Conservation (phyloP, 2,797 vertebrate species). For the Dicrostonyx torquatus region DNA sequence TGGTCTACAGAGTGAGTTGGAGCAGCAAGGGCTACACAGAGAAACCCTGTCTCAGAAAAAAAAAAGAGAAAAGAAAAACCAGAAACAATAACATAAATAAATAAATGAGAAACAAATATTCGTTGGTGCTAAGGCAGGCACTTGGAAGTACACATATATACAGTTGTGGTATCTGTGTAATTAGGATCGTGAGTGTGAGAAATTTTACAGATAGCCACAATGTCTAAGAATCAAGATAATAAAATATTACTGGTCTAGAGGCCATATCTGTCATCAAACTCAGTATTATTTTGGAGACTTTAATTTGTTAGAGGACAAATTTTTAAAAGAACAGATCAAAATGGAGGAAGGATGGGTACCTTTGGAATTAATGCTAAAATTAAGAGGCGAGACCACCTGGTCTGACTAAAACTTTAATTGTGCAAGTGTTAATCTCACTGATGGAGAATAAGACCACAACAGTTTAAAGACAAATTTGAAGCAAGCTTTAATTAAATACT, state of each 20-base stretch:
- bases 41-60: not conserved
- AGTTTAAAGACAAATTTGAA: not conserved
- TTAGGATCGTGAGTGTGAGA: conserved; percentile 38
- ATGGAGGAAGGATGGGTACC: not conserved
- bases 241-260: conserved; percentile 91
- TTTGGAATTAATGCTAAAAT: not conserved
- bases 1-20: not conserved
- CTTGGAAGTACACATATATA: not conserved
- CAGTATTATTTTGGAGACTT: not conserved
- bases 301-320: not conserved
- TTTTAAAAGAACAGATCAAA: not conserved
- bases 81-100: not conserved
- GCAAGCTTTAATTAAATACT: not conserved
- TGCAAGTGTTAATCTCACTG: conserved; percentile 74
- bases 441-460: not conserved
- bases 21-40: too few species aligned
- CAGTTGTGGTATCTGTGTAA: not conserved
- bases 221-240: conserved; percentile 92
- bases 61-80: not conserved
- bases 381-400: not conserved
- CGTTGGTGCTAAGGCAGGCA: not conserved
- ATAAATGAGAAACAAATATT: not conserved
- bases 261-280: conserved; percentile 91
- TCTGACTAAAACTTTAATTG: conserved; percentile 85
- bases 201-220: conserved; percentile 84